phyloP scores from a whole-genome alignment of 2,797 vertebrate species.

The Takifugu rubripes region DNA sequence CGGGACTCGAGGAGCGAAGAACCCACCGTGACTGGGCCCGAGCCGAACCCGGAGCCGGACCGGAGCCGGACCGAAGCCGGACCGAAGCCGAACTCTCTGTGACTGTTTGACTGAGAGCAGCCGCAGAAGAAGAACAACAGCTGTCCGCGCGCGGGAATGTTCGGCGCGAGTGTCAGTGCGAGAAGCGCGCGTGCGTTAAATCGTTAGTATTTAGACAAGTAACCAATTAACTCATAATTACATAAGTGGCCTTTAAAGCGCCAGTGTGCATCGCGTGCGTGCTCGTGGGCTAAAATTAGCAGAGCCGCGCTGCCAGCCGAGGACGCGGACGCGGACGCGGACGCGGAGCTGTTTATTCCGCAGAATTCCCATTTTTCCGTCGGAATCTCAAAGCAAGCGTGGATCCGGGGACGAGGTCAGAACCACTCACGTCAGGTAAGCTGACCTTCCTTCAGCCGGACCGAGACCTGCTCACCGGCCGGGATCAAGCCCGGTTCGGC shows the following conservation, averaged over 20 bases:
- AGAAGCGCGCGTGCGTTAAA: slow-evolving; percentile 45
- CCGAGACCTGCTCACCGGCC: too few relatives aligned
- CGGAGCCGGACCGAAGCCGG: too few relatives aligned
- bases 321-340: slow-evolving; percentile 2
- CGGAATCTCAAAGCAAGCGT: slow-evolving; percentile 46
- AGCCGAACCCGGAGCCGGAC: not conserved
- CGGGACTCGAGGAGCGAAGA: slow-evolving; percentile 11
- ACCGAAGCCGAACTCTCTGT: not conserved
- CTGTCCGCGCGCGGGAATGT: slow-evolving; percentile 37
- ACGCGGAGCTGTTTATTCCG: slow-evolving; percentile 4
- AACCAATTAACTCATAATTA: slow-evolving; percentile 52
- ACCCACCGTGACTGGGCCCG: slow-evolving; percentile 34
- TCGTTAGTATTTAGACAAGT: slow-evolving; percentile 48
- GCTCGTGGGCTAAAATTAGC: slow-evolving; percentile 35
- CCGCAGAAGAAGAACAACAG: slow-evolving; percentile 10
- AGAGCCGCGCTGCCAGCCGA: slow-evolving; percentile 5
- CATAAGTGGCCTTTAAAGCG: slow-evolving; percentile 33
- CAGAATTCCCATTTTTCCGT: slow-evolving; percentile 5
- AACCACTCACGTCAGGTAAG: slow-evolving; percentile 46
- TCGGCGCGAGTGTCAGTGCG: slow-evolving; percentile 28
- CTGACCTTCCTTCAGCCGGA: too few relatives aligned
- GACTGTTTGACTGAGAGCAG: not conserved
- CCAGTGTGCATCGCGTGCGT: slow-evolving; percentile 27
- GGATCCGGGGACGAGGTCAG: slow-evolving; percentile 59
- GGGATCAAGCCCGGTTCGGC: too few relatives aligned